Evolutionary conservation across 2,113 vertebrate species (phyloP), one percentile per base, ranked within the genome.

Genomic region (Nesoenas mayeri): DNA sequence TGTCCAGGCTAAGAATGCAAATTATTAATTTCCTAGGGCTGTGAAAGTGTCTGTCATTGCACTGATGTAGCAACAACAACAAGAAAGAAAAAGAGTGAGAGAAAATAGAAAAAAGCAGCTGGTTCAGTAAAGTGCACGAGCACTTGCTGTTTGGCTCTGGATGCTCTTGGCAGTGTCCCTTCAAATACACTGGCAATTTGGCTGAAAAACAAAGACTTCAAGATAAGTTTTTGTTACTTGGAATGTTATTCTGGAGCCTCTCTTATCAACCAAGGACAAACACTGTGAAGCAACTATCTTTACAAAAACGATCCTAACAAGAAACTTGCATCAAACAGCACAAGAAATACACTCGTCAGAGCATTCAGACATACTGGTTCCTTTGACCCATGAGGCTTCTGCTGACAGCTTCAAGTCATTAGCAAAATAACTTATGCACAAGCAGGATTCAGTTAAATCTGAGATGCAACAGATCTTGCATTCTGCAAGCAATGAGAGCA

Each of bases 201-300:
- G 51, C 36, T 85, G 62, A 93, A 88, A 72, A 88, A n/a, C 44
- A 89, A 75, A 90, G 64, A 66, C 80, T 86, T 71, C 65, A 81
- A 71, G 69, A 2, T 75, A 95, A 92, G 29, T 31, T 62, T 85
- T 62, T 90, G 22, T 60, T 92, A 57, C 70, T 90, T 79, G 69
- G 77, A 89, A 93, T 69, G 66, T 67, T 93, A 54, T 15, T 80
- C 25, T 65, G n/a, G 28, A 85, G 53, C 38, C 53, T 79, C 19
- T 66, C 72, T 86, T 73, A 75, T 65, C 91, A 92, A 48, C 53
- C 53, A 89, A 85, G 66, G 80, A 75, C 77, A 94, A 94, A 51
- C 50, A 67, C 15, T 31, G 70, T n/a, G n/a, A 93, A 78, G 20
- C 5, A 18, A 58, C 12, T 74, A 12, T 21, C 38, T 77, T 36